Evolutionary conservation across 1,140 invertebrate species (phyloP), one percentile per base, ranked within the genome.

Genomic region (Cryptotermes secundus): DNA sequence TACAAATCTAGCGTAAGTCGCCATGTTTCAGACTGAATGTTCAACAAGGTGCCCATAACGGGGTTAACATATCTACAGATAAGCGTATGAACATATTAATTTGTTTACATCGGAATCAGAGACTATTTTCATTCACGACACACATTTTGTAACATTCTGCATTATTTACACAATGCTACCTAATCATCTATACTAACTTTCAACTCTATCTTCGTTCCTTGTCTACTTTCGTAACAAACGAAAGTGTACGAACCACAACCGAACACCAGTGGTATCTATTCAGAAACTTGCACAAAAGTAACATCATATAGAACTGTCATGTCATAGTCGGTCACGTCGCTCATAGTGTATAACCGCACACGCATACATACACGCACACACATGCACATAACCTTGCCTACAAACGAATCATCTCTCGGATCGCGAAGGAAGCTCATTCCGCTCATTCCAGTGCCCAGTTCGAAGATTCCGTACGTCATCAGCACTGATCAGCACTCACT

Each of bases 201-300:
- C 26, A 10, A 72, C 59, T 31, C 59, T 72, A 3, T 10, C 59
- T 72, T 31, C n/a, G 9, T 1, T 72, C 26, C 7, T 72, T 72
- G 59, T 31, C n/a, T 72, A 72, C 59, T 72, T 72, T 72, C 59
- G 59, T 72, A 72, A 72, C 59, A 72, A 72, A 72, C 59, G 59
- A 31, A n/a, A 72, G 59, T 72, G 26, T n/a, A 72, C 59, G 59
- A 72, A 26, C 59, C 26, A 72, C 59, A 16, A 72, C 59, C 59
- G 59, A 31, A 26, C 59, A 26, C 26, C 22, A 31, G n/a, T 31
- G n/a, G 59, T 72, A 72, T 72, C 59, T 72, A 26, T 72, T 72
- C 59, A 72, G 59, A 72, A 72, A 72, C 59, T 72, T 72, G 26
- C n/a, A 72, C 59, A 72, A 72, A 72, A 59, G 53, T 4, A 59